Evolutionary conservation across 2,113 vertebrate species (phyloP).

Genomic region (Silurus glanis): DNA sequence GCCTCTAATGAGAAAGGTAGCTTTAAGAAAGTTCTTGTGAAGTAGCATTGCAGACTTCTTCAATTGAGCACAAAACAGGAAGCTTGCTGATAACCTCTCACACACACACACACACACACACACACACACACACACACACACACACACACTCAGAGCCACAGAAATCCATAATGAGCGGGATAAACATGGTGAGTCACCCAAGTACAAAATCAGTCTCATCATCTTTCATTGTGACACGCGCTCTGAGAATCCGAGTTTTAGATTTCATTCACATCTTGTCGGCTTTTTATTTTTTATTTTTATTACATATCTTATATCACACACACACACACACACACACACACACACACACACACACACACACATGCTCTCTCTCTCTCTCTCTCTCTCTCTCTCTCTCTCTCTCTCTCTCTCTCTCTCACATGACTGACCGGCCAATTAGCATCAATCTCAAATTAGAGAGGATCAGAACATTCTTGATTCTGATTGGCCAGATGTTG

Average conservation of each 20-base stretch:
- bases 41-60: neutral
- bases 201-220: conserved; percentile 44
- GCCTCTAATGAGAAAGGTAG: neutral
- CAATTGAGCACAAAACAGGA: neutral
- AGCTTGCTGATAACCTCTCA: neutral
- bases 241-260: conserved; percentile 19
- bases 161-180: conserved; percentile 24
- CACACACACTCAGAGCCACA: conserved; percentile 12
- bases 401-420: neutral
- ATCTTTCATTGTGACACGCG: conserved; percentile 45
- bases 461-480: neutral
- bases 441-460: neutral
- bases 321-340: neutral
- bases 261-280: conserved; percentile 26
- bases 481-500: neutral
- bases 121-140: conserved; percentile 3
- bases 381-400: neutral
- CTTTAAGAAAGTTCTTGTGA: neutral
- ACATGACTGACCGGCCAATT: neutral
- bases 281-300: conserved; percentile 12
- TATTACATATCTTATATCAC: conserved; percentile 29
- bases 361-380: neutral
- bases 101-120: neutral
- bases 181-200: conserved; percentile 32
- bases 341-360: neutral